Conservation (phyloP, 2,113 vertebrate species). For the Eulemur macaco region DNA sequence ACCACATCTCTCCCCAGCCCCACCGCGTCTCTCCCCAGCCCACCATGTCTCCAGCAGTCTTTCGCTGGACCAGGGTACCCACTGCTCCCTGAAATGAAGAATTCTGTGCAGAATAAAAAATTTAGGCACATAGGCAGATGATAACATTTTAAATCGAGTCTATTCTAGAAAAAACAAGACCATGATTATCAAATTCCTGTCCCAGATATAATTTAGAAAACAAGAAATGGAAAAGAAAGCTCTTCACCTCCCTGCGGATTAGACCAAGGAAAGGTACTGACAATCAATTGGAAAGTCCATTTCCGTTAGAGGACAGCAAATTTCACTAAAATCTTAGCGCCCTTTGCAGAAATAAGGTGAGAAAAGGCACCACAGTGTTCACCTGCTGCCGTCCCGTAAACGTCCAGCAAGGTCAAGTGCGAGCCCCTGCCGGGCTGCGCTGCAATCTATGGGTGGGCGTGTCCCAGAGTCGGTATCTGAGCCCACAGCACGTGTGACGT, state of each 20-base stretch:
- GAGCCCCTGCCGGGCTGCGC: fast-evolving
- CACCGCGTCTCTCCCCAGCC: neutral
- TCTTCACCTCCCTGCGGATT: neutral
- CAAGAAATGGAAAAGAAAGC: neutral
- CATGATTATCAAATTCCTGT: neutral
- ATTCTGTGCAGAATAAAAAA: neutral
- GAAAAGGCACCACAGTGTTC: neutral
- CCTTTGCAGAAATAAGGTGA: neutral
- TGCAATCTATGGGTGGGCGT: neutral
- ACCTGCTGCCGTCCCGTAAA: too few species aligned
- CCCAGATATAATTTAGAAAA: neutral
- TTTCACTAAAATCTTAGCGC: neutral
- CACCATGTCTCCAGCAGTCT: neutral
- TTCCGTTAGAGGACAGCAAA: neutral
- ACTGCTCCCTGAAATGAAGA: fast-evolving
- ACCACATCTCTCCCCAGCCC: neutral
- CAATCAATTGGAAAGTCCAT: fast-evolving
- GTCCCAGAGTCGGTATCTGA: neutral
- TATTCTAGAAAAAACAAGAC: neutral
- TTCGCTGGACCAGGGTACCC: too few species aligned
- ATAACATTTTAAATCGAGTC: neutral
- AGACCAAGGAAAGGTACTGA: neutral
- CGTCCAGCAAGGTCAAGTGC: neutral
- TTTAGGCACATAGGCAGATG: neutral
- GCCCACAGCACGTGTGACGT: too few species aligned